Evolutionary conservation across 2,888 invertebrate species (phyloP), one percentile per base, ranked within the genome.

Genomic region (Campopleginae sp.): DNA sequence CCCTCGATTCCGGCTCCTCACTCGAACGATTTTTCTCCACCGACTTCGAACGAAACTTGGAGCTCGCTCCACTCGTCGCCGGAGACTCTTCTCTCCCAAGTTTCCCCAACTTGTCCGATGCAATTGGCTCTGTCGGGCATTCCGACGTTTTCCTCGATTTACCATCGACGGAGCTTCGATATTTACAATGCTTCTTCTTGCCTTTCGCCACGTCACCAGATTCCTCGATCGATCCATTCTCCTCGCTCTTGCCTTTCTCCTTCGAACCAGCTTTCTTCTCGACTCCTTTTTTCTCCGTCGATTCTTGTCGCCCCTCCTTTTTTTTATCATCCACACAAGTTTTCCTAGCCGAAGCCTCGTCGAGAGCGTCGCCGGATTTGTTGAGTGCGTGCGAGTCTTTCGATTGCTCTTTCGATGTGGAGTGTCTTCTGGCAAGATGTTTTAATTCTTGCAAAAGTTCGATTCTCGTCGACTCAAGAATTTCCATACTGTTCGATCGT

Each of bases 141-240:
- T 51, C 65, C 2, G 42, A 12, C 51, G 38, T 42, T 48, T 19
- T 33, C n/a, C 48, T 4, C 0, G 78, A 48, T 44, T 63, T 63
- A 12, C 42, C 19, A 10, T 63, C 68, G 7, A 19, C 23, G 51
- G 51, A 70, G 42, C 1, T 76, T 46, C 8, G 23, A 54, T 46
- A 33, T 72, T 84, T 74, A 10, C 58, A 61, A 8, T 3, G 42
- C 23, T 78, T 80, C 7, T 71, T 80, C 7, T 71, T 66, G 42
- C 27, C 44, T 23, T 68, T 77, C 7, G 31, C 48, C 46, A 63
- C 77, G 6, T 54, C 31, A 12, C 7, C 38, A n/a, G 48, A 17
- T 42, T 61, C 19, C 4, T 78, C 78, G n/a, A 33, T 31, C 33
- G 10, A 33, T 42, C n/a, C 5, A 17, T 74, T 54, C 6, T 80